Base-by-base conservation (phyloP, 2,797 vertebrate species). In the Acipenser ruthenus region DNA sequence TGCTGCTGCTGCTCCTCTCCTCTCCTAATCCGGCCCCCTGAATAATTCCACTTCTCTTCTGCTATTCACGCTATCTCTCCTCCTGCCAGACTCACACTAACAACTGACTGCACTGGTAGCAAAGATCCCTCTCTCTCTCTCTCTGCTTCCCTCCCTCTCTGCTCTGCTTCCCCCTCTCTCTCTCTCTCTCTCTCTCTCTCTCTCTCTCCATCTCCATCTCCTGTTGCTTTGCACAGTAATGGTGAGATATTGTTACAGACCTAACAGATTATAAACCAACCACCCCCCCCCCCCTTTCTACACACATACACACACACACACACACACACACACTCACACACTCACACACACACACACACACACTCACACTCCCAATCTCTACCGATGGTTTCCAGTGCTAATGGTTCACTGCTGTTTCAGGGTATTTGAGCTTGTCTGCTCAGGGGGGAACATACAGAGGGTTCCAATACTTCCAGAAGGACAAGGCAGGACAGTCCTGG, bases 141-240 rank as follows among this genome's bases (percentile, higher is more conserved):
- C 70, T 15, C 60, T 65, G 23, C 23, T 37, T 37, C 23, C 23
- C 23, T 37, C 23, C 4, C 52, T 55, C 73, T 65, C 63, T 61
- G 79, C 65, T 74, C 72, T 67, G 59, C 56, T 68, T 59, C 61
- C 58, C 58, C 63, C 58, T 65, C 68, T 65, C 68, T 51, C 53
- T 60, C 65, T 64, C 70, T 15, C 60, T 65, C 73, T 65, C 63
- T 61, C 62, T 50, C 63, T 15, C 62, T 58, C 69, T 59, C 62
- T 61, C 69, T 70, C 69, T 59, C 62, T 15, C 65, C n/a, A n/a
- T 78, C 62, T 63, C 73, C 59, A 75, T 71, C 75, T 13, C 70
- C 70, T 75, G 71, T 71, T 75, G 74, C 71, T 78, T 78, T 71
- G 70, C 75, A 79, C 70, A 67, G 70, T 71, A 71, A 74, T 68